Percentiles rank a stretch among this genome's conserved stretches.
Conservation (phyloP, 2,797 vertebrate species). For the Melanotaenia trifasciata region DNA sequence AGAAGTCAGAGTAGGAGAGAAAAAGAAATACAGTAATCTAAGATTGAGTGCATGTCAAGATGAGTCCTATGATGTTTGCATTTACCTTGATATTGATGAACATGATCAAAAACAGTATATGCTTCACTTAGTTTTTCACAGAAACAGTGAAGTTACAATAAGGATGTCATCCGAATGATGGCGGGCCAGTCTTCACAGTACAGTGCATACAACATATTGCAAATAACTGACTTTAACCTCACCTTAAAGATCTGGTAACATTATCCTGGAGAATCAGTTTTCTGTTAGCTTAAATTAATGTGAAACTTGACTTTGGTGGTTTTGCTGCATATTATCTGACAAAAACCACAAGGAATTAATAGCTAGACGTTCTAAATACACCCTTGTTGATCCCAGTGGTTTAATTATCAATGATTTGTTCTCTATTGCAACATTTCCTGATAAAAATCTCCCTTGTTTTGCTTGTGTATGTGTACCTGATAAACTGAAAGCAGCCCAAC, state of each 20-base stretch:
- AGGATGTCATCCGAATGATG: not conserved
- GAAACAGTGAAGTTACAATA: not conserved
- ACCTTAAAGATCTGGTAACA: too few species aligned
- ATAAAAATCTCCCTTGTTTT: not conserved
- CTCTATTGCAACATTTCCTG: conserved; percentile 16
- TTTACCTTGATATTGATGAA: not conserved
- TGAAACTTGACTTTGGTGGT: not conserved
- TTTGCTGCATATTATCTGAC: not conserved
- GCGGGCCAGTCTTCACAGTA: not conserved
- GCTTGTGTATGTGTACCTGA: not conserved
- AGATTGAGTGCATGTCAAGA: conserved; percentile 1
- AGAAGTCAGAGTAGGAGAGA: not conserved
- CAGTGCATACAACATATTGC: not conserved
- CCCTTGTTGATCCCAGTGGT: conserved; percentile 1
- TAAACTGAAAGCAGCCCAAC: conserved; percentile 7
- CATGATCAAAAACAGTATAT: not conserved
- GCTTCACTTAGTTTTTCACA: not conserved
- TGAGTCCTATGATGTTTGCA: not conserved
- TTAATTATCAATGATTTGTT: not conserved
- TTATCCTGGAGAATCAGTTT: not conserved
- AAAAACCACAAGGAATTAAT: not conserved
- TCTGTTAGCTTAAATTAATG: not conserved
- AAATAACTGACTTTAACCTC: not conserved
- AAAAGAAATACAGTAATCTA: not conserved
- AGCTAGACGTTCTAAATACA: not conserved